A percentile compares a stretch with the other conserved stretches of the same genome.
These are phyloP conservation scores for Ceratina calcarata DNA, from an alignment of 1,140 invertebrate species.

Conservation along the genomic window DNA sequence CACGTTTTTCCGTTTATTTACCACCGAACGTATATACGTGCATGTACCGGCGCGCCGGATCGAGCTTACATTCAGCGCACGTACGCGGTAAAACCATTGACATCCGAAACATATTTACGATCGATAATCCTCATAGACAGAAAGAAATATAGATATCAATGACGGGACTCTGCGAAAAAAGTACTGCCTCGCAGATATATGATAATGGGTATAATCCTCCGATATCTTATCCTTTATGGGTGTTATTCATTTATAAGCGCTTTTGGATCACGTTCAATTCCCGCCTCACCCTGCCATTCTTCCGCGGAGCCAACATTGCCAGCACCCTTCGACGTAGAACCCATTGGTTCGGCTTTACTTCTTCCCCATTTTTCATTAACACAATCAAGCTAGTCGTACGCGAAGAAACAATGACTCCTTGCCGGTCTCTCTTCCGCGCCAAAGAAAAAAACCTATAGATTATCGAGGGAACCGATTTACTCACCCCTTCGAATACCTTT, in stretches of 20 bases:
- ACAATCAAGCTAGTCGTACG: slow-evolving; percentile 61
- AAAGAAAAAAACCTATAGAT: slow-evolving; percentile 57
- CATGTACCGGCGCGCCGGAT: not conserved
- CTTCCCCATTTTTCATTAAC: slow-evolving; percentile 71
- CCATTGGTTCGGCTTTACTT: slow-evolving; percentile 59
- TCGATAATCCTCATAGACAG: slow-evolving; percentile 43
- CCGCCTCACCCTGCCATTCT: slow-evolving; percentile 31
- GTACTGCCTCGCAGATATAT: slow-evolving; percentile 50
- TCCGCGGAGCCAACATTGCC: slow-evolving; percentile 4
- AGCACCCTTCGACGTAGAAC: slow-evolving; percentile 25
- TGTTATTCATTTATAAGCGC: slow-evolving; percentile 70
- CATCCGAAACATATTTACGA: slow-evolving; percentile 35
- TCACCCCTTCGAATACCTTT: slow-evolving; percentile 26
- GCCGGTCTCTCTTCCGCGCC: slow-evolving; percentile 24
- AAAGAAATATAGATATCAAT: slow-evolving; percentile 34
- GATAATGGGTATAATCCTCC: slow-evolving; percentile 68
- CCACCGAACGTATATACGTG: not conserved
- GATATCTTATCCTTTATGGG: slow-evolving; percentile 67
- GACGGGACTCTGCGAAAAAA: slow-evolving; percentile 37
- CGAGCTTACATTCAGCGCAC: not conserved
- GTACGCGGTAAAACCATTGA: slow-evolving; percentile 16
- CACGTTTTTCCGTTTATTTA: not conserved
- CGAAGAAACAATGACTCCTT: slow-evolving; percentile 67
- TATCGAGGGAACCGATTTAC: slow-evolving; percentile 47
- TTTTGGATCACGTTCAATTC: slow-evolving; percentile 72